Base-by-base conservation (phyloP, 1,140 invertebrate genomes). In the Drosophila grimshawi region DNA sequence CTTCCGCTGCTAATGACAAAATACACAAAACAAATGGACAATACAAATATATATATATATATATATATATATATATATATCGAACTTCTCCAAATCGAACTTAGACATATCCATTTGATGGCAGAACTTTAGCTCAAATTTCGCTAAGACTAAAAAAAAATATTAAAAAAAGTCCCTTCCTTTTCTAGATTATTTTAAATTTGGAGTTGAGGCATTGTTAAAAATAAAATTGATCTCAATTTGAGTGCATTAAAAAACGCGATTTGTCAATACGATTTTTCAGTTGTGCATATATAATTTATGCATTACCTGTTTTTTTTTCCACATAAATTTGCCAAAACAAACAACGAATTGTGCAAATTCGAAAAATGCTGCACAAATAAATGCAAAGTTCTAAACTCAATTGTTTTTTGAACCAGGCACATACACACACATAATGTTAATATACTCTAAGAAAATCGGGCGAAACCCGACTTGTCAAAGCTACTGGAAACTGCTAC, bases 381-480 rank as follows among this genome's bases (percentile, higher is more conserved):
- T 39, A 67, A 53, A 64, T 75, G 39, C 72, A 63, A 75, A 75
- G 72, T 75, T 69, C 72, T 59, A 33, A 7, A 8, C 19, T 39
- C n/a, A 37, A 30, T n/a, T 43, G 37, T 59, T 72, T 37, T 65
- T 57, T 59, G 10, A 66, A 37, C 35, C 45, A 39, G 41, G 29
- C 45, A 29, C 30, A 29, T 8, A 41, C 43, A 3, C 45, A 8
- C 11, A 55, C 11, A 52, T 29, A 33, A 5, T 3, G 27, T 2
- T 1, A 11, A 27, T 27, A 65, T 55, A 35, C 63, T 4, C 63
- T 48, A 43, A 46, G 29, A 10, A 8, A 33, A 41, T 2, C 8
- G 8, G 10, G 39, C n/a, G 8, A 19, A 19, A 19, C 19, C 19
- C 19, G 19, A 41, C 39, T 10, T 10, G 19, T 19, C 0, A 41